A percentile compares a stretch with the other conserved stretches of the same genome.
These are phyloP conservation scores for Larimichthys polyactis DNA, from an alignment of 2,113 vertebrate genomes.

Conservation along the genomic window DNA sequence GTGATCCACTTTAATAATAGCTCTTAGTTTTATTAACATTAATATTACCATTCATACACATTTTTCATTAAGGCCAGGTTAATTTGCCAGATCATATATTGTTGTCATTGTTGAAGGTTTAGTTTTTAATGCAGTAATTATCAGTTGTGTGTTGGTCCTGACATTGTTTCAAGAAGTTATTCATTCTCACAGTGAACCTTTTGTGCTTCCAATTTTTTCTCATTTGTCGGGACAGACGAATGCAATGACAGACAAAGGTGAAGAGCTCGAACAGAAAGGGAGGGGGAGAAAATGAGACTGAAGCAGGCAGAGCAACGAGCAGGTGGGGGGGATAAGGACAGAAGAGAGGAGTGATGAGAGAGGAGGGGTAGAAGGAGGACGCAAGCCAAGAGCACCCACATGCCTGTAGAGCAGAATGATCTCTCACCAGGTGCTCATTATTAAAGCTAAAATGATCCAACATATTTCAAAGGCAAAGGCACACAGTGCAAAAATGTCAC, in stretches of 20 bases:
- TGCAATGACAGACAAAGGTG: constrained; percentile 28
- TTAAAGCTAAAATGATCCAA: constrained; percentile 15
- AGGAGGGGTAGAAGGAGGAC: not conserved
- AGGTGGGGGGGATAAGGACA: not conserved
- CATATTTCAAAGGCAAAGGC: not conserved
- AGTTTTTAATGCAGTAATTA: not conserved
- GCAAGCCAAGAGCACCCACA: constrained; percentile 3
- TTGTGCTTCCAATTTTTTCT: constrained; percentile 1
- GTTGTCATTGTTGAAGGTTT: not conserved
- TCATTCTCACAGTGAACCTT: not conserved
- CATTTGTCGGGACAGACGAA: constrained; percentile 10
- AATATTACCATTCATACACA: not conserved
- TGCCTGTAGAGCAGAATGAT: constrained; percentile 24
- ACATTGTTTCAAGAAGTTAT: not conserved
- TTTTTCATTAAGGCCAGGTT: not conserved
- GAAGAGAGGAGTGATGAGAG: constrained; percentile 12
- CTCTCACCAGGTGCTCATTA: constrained; percentile 12
- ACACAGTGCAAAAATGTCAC: constrained; percentile 32
- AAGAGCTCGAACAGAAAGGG: constrained; percentile 31
- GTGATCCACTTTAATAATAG: not conserved
- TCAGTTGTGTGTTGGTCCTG: not conserved
- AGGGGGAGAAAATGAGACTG: constrained; percentile 8
- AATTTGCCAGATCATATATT: not conserved
- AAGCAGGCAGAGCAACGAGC: not conserved
- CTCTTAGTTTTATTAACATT: not conserved